Evolutionary conservation across 2,888 invertebrate genomes (phyloP), one percentile per base, ranked within the genome.

Genomic region (Trachelus troglodyta): DNA sequence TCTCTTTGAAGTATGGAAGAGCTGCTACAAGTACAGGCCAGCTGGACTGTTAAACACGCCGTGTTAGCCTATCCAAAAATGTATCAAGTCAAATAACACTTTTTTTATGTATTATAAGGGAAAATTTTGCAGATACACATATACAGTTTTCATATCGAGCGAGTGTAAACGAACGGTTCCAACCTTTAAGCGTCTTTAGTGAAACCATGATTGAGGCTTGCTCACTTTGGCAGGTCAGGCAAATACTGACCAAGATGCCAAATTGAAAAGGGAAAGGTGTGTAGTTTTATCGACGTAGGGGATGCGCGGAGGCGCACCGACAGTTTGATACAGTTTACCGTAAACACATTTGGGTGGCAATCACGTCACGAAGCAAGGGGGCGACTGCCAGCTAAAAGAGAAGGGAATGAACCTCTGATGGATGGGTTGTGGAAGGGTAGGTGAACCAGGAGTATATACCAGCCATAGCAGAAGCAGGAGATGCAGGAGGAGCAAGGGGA

Each of bases 1-100:
- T 90, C 93, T 98, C 33, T 97, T 97, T 87, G 97, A 98, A 91
- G 96, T 98, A 78, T 98, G 98, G 98, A 98, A 97, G 90, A 94
- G 95, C 81, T 95, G 97, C 75, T 98, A 97, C 92, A 98, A 97
- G 89, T 94, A 94, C 83, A 94, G 95, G 84, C 91, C 92, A 73
- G 76, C 79, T 12, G 81, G 83, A 30, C 35, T 79, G 1, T 75
- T 79, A 69, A 69, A 77, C 34, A 82, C 80, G 12, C 78, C 80
- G 2, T 76, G 77, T 73, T 78, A 40, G 80, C 73, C 40, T 9
- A 9, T 56, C 23, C 0, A 23, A 40, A 40, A 40, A 0, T 15
- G 12, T 23, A 4, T 40, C 15, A 2, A 40, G 6, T 40, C 15
- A 15, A 40, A 15, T 15, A 40, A 15, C 1, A 40, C 31, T 40